Conservation (phyloP, 2,113 vertebrate genomes). For the Coturnix japonica region DNA sequence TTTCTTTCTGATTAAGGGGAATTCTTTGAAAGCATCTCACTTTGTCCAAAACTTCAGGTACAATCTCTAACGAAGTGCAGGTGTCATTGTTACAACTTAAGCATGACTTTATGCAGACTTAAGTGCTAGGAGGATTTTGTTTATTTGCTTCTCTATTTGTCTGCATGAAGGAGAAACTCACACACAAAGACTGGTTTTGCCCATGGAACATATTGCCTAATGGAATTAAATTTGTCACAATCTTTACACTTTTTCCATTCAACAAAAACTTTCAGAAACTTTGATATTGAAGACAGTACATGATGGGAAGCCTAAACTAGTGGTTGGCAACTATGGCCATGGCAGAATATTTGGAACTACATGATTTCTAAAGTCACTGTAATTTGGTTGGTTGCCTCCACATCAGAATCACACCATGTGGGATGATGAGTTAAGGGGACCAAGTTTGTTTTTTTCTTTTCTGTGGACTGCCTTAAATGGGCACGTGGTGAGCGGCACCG, state of each 20-base stretch:
- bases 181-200: accelerated
- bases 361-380: no score
- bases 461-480: no score
- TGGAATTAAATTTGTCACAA: background rate
- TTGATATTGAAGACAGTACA: accelerated
- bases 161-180: background rate
- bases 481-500: no score
- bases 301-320: no score
- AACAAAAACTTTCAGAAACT: accelerated
- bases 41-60: background rate
- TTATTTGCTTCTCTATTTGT: background rate
- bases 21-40: background rate
- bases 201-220: background rate
- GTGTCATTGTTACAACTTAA: background rate
- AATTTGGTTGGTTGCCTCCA: no score
- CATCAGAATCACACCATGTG: no score
- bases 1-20: background rate
- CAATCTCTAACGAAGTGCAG: background rate
- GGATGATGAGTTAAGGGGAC: no score
- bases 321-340: no score
- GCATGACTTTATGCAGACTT: background rate
- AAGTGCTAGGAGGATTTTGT: background rate
- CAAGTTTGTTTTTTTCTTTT: no score
- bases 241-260: background rate
- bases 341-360: no score